A percentile compares a stretch with the other conserved stretches of the same genome.
Conservation (phyloP, 2,797 vertebrate species). For the Chelon labrosus region DNA sequence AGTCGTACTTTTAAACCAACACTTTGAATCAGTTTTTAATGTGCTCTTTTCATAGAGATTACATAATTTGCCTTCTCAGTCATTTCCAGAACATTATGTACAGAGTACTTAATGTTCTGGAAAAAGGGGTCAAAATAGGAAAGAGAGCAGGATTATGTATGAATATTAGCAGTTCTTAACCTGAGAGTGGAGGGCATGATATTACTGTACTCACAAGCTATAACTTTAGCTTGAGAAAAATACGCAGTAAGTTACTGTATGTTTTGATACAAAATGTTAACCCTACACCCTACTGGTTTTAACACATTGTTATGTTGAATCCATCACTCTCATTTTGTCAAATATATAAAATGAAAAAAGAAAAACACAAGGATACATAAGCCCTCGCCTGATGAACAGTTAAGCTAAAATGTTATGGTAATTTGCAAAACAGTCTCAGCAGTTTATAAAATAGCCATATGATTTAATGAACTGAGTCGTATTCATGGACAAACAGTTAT, state of each 20-base stretch:
- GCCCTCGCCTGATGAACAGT: no score
- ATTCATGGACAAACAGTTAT: no score
- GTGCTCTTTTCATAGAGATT: background rate
- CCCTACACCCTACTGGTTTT: background rate
- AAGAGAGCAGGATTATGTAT: slow-evolving; percentile 14
- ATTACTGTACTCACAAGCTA: slow-evolving; percentile 9
- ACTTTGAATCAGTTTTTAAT: background rate
- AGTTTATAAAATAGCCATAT: no score
- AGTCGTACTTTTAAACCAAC: background rate
- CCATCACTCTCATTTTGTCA: background rate
- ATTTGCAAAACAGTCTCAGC: no score
- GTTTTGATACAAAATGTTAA: background rate
- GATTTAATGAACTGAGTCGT: no score
- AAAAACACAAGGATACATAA: background rate
- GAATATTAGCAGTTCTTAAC: slow-evolving; percentile 30
- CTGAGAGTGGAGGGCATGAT: slow-evolving; percentile 2
- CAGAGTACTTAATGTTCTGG: background rate
- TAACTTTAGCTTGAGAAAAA: background rate
- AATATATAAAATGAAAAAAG: background rate
- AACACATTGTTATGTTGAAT: background rate
- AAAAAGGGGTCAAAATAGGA: background rate
- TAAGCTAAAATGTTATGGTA: no score
- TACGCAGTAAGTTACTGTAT: background rate
- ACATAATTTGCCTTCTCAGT: slow-evolving; percentile 17
- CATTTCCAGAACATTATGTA: background rate